Conservation (phyloP, 2,888 invertebrate species). For the Macrosoma leucophasiata region DNA sequence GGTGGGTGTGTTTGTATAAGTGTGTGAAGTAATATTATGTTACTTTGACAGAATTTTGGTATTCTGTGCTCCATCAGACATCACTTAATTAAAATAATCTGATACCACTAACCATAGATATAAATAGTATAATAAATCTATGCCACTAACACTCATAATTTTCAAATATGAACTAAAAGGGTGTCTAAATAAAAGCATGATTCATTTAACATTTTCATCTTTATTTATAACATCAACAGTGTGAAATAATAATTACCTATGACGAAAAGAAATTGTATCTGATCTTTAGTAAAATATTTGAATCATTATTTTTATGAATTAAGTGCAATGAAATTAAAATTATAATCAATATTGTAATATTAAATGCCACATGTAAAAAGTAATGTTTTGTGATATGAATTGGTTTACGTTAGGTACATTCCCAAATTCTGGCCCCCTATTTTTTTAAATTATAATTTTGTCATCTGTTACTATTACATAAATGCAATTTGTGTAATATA, state of each 20-base stretch:
- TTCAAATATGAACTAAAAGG: too few relatives aligned
- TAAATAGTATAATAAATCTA: too few relatives aligned
- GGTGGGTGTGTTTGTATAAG: slow-evolving; percentile 10
- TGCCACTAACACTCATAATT: too few relatives aligned
- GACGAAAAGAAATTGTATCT: slow-evolving; percentile 32
- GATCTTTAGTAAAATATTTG: slow-evolving; percentile 33
- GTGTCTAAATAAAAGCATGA: slow-evolving; percentile 8
- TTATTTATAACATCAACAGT: slow-evolving; percentile 39
- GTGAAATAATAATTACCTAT: slow-evolving; percentile 35
- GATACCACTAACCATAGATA: too few relatives aligned
- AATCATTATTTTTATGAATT: slow-evolving; percentile 30
- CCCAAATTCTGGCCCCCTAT: too few relatives aligned
- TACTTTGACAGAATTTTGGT: slow-evolving; percentile 1
- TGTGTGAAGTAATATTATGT: not conserved
- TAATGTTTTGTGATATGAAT: slow-evolving; percentile 35
- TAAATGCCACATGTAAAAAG: too few relatives aligned
- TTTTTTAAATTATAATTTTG: too few relatives aligned
- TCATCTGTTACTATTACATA: too few relatives aligned
- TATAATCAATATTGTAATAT: slow-evolving; percentile 22
- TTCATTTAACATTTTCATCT: slow-evolving; percentile 28
- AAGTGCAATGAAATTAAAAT: slow-evolving; percentile 28
- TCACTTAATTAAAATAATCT: too few relatives aligned
- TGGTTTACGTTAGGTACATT: too few relatives aligned
- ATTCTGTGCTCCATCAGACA: too few relatives aligned
- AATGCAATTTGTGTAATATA: too few relatives aligned